Conservation (phyloP, 2,888 invertebrate species). For the Hoplodrina ambigua region DNA sequence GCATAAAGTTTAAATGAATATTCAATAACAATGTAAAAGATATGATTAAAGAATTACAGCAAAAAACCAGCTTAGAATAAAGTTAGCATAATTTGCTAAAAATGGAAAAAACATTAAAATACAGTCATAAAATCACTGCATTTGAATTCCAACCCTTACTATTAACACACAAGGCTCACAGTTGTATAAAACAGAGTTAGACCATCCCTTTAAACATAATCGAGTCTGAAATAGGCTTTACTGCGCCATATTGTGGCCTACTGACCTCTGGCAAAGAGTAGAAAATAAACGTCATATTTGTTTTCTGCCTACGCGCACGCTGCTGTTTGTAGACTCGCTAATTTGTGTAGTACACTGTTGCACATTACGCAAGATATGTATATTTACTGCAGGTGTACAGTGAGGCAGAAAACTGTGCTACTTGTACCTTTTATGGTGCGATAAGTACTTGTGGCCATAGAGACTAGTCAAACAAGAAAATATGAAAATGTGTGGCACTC, state of each 20-base stretch:
- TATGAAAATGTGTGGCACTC: conserved; percentile 17
- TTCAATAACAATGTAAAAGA: background rate
- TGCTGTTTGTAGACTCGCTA: conserved; percentile 61
- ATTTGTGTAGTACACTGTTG: conserved; percentile 51
- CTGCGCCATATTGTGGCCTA: conserved; percentile 61
- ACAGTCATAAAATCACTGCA: background rate
- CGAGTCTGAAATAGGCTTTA: conserved; percentile 58
- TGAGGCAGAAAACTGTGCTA: conserved; percentile 17
- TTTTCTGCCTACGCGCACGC: conserved; percentile 58
- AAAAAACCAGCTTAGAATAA: conserved; percentile 12
- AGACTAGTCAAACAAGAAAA: conserved; percentile 18
- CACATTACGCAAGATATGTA: conserved; percentile 17
- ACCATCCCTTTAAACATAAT: conserved; percentile 24
- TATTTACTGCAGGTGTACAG: conserved; percentile 8
- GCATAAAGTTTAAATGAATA: background rate
- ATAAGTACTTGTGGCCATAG: conserved; percentile 37
- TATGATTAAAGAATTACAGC: background rate
- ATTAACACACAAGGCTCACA: background rate
- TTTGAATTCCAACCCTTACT: background rate
- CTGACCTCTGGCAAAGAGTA: conserved; percentile 64
- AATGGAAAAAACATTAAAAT: conserved; percentile 1
- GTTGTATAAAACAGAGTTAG: background rate
- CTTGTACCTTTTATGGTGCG: conserved; percentile 29
- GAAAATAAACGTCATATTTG: conserved; percentile 16
- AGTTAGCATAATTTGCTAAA: conserved; percentile 13